phyloP scores from a whole-genome alignment of 2,113 vertebrate genomes.

The Fregetta grallaria region DNA sequence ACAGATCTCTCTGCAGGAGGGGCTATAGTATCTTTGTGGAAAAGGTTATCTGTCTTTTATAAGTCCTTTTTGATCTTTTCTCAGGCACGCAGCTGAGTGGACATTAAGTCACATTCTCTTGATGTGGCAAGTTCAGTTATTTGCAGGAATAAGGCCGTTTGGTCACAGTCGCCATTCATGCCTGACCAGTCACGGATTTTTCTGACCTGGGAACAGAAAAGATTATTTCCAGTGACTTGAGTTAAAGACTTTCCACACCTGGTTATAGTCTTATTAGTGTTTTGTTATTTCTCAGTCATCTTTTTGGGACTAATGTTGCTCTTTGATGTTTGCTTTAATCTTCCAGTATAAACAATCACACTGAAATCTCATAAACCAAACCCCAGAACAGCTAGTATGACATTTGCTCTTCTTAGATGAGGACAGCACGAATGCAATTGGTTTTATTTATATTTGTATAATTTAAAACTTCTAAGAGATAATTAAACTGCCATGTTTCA shows the following conservation, averaged over 20 bases:
- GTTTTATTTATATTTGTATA: not conserved
- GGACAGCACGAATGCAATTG: not conserved
- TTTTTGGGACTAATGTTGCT: not conserved
- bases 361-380: not conserved
- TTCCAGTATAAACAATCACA: not conserved
- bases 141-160: not conserved
- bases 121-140: not conserved
- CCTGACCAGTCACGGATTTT: not conserved
- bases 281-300: not conserved
- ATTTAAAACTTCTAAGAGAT: not conserved
- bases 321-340: constrained; percentile 35
- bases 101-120: not conserved
- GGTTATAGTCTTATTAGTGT: not conserved
- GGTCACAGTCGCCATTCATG: not conserved
- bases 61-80: not conserved
- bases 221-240: not conserved
- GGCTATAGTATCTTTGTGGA: not conserved
- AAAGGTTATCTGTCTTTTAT: not conserved
- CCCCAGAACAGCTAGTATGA: not conserved
- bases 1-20: not conserved
- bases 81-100: not conserved
- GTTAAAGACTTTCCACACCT: not conserved
- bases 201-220: not conserved
- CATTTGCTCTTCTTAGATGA: not conserved
- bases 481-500: not conserved